Evolutionary conservation across 2,888 invertebrate genomes (phyloP).

Genomic region (Drosophila tanythrix): DNA sequence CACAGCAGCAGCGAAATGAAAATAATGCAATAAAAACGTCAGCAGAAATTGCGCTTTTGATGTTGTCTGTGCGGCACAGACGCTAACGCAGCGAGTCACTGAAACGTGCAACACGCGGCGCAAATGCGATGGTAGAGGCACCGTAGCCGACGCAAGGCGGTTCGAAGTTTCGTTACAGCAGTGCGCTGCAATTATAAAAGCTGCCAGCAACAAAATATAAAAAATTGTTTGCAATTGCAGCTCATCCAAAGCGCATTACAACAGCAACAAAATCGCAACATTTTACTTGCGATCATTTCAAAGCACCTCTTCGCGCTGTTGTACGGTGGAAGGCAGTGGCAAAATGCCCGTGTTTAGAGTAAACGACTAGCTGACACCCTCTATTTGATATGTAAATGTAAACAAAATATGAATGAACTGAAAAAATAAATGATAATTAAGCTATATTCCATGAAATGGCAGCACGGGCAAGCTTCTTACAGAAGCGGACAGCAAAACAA

Average conservation of each 20-base stretch:
- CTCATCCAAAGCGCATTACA: conserved; percentile 31
- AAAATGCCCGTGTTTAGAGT: too few relatives aligned
- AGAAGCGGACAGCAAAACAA: not conserved
- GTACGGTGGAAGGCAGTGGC: not conserved
- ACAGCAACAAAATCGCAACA: conserved; percentile 26
- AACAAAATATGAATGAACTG: too few relatives aligned
- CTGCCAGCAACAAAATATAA: conserved; percentile 7
- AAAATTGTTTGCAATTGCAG: conserved; percentile 32
- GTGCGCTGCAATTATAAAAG: conserved; percentile 41
- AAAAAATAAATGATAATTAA: not conserved
- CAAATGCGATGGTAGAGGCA: not conserved
- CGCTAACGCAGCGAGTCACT: conserved; percentile 37
- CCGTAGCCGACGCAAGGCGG: not conserved
- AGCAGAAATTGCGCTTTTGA: conserved; percentile 70
- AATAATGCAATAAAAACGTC: conserved; percentile 72
- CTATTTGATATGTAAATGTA: not conserved
- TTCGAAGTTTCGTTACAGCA: conserved; percentile 11
- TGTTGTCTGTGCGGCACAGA: conserved; percentile 43
- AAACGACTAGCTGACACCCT: not conserved
- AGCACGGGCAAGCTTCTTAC: not conserved
- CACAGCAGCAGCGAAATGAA: conserved; percentile 44
- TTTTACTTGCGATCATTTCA: conserved; percentile 49
- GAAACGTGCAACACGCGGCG: conserved; percentile 54
- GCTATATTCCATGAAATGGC: not conserved
- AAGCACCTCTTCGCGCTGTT: not conserved